phyloP scores from a whole-genome alignment of 2,113 vertebrate genomes.

The Prochilodus magdalenae region DNA sequence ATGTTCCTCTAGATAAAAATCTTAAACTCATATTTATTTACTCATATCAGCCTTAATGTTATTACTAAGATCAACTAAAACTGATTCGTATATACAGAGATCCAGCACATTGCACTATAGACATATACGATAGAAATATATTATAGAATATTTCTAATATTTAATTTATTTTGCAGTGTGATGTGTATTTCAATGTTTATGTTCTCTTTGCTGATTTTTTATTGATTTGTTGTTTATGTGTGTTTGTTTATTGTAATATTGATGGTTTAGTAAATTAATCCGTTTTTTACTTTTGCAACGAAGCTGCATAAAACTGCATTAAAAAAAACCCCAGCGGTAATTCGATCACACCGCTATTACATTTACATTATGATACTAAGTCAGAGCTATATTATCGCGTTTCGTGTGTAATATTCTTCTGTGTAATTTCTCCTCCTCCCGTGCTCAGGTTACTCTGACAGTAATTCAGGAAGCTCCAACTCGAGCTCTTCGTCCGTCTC shows the following conservation, averaged over 20 bases:
- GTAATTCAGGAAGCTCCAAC: constrained; percentile 84
- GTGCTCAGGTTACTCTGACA: constrained; percentile 85
- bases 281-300: neutral
- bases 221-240: neutral
- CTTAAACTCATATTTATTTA: no score
- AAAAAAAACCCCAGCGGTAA: neutral
- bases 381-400: neutral
- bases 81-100: no score
- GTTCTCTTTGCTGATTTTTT: neutral
- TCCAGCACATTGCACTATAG: neutral
- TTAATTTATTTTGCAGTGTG: constrained; percentile 6
- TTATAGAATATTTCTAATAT: no score
- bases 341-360: neutral
- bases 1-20: neutral
- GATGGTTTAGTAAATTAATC: neutral
- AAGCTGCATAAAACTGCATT: neutral
- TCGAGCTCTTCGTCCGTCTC: constrained; percentile 80
- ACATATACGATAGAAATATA: no score
- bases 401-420: neutral
- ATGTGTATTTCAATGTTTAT: neutral
- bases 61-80: neutral
- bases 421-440: neutral
- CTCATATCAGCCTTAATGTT: neutral
- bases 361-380: neutral
- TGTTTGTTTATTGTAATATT: neutral